Conservation (phyloP, 2,888 invertebrate genomes). For the Diogma glabrata region DNA sequence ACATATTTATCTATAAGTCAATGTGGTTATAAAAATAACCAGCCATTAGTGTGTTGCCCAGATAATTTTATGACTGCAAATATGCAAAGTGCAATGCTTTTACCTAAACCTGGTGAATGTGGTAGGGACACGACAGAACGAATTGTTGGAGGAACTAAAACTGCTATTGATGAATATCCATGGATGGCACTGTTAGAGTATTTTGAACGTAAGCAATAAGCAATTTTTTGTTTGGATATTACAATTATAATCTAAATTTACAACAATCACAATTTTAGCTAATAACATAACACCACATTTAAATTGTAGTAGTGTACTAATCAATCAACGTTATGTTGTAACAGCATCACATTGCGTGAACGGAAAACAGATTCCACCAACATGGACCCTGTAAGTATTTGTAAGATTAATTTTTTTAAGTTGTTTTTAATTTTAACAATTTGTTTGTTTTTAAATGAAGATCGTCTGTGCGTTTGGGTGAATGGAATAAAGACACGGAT, state of each 20-base stretch:
- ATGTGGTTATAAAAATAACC: slow-evolving; percentile 4
- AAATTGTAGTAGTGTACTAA: slow-evolving; percentile 63
- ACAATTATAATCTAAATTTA: no score
- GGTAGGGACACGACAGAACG: no score
- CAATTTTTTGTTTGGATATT: no score
- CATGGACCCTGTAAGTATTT: slow-evolving; percentile 48
- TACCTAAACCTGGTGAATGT: no score
- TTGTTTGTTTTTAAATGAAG: not conserved
- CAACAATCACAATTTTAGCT: no score
- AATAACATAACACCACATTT: slow-evolving; percentile 47
- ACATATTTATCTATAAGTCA: slow-evolving; percentile 12
- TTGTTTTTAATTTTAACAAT: no score
- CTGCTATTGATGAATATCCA: slow-evolving; percentile 55
- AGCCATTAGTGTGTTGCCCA: slow-evolving; percentile 9
- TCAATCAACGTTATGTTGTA: slow-evolving; percentile 51
- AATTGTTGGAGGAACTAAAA: slow-evolving; percentile 49
- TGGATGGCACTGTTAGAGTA: slow-evolving; percentile 41
- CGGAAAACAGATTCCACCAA: slow-evolving; percentile 46
- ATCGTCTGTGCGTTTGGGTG: slow-evolving; percentile 31
- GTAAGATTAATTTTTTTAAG: no score
- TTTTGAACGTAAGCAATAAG: slow-evolving; percentile 25
- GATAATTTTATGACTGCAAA: no score
- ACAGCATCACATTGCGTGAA: slow-evolving; percentile 68
- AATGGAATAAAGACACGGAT: slow-evolving; percentile 44
- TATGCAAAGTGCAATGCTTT: no score